A percentile compares a stretch with the other conserved stretches of the same genome.
These are phyloP conservation scores for Pseudomugil tenellus DNA, from an alignment of 2,797 vertebrate genomes.

Conservation along the genomic window DNA sequence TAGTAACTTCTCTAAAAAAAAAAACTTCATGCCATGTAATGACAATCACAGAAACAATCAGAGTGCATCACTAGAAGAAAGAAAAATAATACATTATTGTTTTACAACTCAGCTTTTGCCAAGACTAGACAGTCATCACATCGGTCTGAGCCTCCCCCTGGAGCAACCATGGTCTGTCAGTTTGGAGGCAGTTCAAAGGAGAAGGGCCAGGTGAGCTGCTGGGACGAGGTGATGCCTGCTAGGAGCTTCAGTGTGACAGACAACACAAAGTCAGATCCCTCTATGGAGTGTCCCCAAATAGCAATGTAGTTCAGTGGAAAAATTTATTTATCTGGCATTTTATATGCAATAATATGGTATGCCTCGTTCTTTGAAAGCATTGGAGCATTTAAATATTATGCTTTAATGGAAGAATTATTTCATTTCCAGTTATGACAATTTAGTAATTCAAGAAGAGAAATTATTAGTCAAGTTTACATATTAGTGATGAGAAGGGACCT, in stretches of 20 bases:
- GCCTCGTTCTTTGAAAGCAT: not conserved
- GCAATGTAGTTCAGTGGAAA: slow-evolving; percentile 4
- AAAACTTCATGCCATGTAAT: slow-evolving; percentile 4
- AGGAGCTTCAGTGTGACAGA: slow-evolving; percentile 19
- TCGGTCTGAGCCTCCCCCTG: slow-evolving; percentile 16
- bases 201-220: slow-evolving; percentile 52
- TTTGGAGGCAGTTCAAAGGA: slow-evolving; percentile 61
- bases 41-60: not conserved
- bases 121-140: slow-evolving; percentile 27
- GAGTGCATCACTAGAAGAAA: not conserved
- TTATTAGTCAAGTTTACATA: too few species aligned
- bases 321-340: not conserved
- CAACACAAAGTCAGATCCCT: slow-evolving; percentile 37
- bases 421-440: not conserved
- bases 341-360: not conserved
- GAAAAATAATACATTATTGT: not conserved
- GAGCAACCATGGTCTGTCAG: slow-evolving; percentile 40
- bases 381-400: not conserved
- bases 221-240: slow-evolving; percentile 36
- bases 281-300: slow-evolving; percentile 21
- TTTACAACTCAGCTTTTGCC: slow-evolving; percentile 13
- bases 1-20: not conserved
- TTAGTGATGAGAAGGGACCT: too few species aligned
- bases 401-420: not conserved
- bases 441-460: not conserved